These are phyloP conservation scores for Drosophila sturtevanti DNA, from an alignment of 1,140 invertebrate species.

Conservation along the genomic window DNA sequence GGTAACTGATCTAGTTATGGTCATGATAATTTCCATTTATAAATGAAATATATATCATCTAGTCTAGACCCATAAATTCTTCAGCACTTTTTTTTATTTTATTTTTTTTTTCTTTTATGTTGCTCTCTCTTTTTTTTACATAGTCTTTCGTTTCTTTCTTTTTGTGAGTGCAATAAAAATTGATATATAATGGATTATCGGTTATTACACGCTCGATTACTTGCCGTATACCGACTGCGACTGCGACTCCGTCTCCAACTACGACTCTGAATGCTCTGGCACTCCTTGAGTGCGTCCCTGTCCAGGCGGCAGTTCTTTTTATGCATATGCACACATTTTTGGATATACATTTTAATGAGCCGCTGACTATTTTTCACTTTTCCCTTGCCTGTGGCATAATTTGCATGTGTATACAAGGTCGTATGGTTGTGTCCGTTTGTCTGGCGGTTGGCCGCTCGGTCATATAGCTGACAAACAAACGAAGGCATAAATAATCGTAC, in stretches of 20 bases:
- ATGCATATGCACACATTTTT: constrained; percentile 13
- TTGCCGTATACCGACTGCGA: not conserved
- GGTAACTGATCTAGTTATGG: not conserved
- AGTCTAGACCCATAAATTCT: not conserved
- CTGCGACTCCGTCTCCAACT: too few species aligned
- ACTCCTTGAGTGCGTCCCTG: constrained; percentile 37
- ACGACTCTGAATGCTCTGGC: not conserved
- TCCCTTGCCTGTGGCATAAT: constrained; percentile 30
- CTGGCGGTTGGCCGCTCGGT: not conserved
- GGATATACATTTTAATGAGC: constrained; percentile 58
- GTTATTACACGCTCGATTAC: constrained; percentile 60
- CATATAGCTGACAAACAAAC: constrained; percentile 56
- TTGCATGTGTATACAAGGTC: constrained; percentile 58
- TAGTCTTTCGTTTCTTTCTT: constrained; percentile 28
- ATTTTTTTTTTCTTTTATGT: not conserved
- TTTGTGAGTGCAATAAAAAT: constrained; percentile 53
- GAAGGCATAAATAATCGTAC: constrained; percentile 74
- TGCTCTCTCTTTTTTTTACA: not conserved
- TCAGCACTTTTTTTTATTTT: too few species aligned
- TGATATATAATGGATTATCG: constrained; percentile 60
- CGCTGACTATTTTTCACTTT: constrained; percentile 39
- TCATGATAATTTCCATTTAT: not conserved
- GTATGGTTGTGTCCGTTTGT: constrained; percentile 9
- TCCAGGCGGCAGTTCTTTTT: constrained; percentile 21
- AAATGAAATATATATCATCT: not conserved